These are phyloP conservation scores for Leucophenga maculata DNA, from an alignment of 2,888 invertebrate genomes.

Conservation along the genomic window DNA sequence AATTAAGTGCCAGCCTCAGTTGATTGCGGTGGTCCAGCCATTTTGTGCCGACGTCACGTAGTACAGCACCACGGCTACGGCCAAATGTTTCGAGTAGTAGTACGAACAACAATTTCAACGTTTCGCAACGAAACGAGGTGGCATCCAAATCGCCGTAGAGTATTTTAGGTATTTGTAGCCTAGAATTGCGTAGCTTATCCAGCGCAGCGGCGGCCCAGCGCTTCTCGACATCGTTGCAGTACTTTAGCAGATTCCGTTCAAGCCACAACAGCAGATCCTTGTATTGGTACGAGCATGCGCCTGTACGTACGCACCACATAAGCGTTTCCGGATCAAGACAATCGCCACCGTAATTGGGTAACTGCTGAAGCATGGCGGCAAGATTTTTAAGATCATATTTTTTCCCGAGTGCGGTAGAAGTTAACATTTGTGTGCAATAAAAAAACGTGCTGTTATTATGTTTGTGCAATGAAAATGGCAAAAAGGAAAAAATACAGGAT, in stretches of 20 bases:
- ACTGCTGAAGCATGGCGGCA: neutral
- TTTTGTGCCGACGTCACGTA: neutral
- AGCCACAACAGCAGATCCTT: slow-evolving; percentile 40
- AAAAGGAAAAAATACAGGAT: too few relatives aligned
- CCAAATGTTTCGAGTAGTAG: neutral
- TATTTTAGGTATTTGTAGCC: neutral
- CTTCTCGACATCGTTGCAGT: neutral
- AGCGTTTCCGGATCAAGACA: slow-evolving; percentile 35
- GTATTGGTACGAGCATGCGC: slow-evolving; percentile 43
- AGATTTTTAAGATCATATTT: neutral
- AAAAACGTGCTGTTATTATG: too few relatives aligned
- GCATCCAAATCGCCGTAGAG: neutral
- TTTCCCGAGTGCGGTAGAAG: too few relatives aligned
- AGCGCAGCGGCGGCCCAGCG: neutral
- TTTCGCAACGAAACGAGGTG: neutral
- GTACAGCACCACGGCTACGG: neutral
- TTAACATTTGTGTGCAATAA: too few relatives aligned
- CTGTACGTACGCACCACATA: slow-evolving; percentile 38
- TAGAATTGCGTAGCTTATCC: neutral
- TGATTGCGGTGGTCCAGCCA: slow-evolving; percentile 5
- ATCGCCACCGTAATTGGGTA: slow-evolving; percentile 25
- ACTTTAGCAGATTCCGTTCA: slow-evolving; percentile 23
- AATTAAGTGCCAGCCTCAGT: neutral
- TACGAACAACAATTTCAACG: neutral
- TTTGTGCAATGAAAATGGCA: too few relatives aligned